Percentiles rank a stretch among this genome's conserved stretches.
Conservation (phyloP, 2,797 vertebrate genomes). For the Mionectes olivaceus region DNA sequence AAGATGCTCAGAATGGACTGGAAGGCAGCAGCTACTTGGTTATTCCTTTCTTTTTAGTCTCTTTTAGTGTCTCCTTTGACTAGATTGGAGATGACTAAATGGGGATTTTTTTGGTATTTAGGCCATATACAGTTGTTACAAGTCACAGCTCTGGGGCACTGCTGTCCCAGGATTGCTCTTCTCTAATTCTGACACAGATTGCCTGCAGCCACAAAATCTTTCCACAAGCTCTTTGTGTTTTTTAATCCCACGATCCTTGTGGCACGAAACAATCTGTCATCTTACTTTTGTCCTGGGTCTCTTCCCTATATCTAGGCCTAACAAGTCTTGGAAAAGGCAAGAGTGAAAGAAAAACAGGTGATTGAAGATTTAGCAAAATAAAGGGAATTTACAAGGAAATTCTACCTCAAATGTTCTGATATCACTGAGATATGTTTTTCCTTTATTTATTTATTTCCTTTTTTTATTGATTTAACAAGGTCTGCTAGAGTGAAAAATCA, state of each 20-base stretch:
- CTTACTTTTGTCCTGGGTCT: conserved; percentile 37
- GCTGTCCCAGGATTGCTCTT: conserved; percentile 47
- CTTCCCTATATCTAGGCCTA: conserved; percentile 8
- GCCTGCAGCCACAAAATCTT: conserved; percentile 56
- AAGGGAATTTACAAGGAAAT: background rate
- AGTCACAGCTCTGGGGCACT: conserved; percentile 66
- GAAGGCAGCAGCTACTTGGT: background rate
- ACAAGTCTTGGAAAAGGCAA: conserved; percentile 2
- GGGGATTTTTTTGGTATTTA: conserved; percentile 30
- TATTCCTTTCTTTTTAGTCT: background rate
- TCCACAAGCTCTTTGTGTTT: background rate
- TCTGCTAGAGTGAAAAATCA: background rate
- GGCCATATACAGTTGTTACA: conserved; percentile 50
- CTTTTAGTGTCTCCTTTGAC: conserved; percentile 16
- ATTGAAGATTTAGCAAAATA: background rate
- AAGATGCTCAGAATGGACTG: background rate
- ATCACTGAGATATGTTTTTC: background rate
- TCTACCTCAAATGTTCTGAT: background rate
- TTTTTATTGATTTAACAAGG: background rate
- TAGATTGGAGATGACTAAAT: conserved; percentile 30
- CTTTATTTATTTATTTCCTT: background rate
- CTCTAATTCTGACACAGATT: conserved; percentile 36
- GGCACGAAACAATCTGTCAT: conserved; percentile 64
- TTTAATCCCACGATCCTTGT: background rate
- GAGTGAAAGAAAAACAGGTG: conserved; percentile 25